Percentiles rank a stretch among this genome's conserved stretches.
Evolutionary conservation across 1,140 invertebrate genomes (phyloP).

Genomic region (Asbolus verrucosus): DNA sequence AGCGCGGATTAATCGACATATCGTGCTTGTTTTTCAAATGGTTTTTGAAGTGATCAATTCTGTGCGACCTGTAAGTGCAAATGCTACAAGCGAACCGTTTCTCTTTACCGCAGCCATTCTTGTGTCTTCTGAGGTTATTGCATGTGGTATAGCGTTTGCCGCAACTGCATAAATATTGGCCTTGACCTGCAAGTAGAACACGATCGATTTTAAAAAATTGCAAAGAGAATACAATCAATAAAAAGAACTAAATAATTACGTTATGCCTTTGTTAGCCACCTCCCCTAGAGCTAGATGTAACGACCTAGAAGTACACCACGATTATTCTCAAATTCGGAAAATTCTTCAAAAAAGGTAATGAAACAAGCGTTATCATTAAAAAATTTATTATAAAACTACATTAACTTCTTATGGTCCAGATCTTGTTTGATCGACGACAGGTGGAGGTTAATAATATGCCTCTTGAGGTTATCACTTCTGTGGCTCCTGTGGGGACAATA

Average conservation of each 20-base stretch:
- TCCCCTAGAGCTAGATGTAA: background rate
- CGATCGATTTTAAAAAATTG: no score
- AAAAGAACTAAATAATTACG: no score
- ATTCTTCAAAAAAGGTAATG: no score
- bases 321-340: no score
- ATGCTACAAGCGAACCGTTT: conserved; percentile 46
- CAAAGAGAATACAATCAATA: no score
- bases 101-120: conserved; percentile 48
- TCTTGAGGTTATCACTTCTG: conserved; percentile 48
- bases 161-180: conserved; percentile 5
- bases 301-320: no score
- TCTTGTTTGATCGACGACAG: background rate
- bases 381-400: background rate
- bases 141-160: background rate
- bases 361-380: no score
- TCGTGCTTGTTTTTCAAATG: conserved; percentile 45
- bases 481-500: conserved; percentile 51
- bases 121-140: conserved; percentile 9
- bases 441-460: conserved; percentile 11
- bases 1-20: no score
- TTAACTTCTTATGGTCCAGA: no score
- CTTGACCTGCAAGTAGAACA: conserved; percentile 23
- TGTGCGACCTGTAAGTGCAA: conserved; percentile 49
- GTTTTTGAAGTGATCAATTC: conserved; percentile 47
- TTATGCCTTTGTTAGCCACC: background rate